Percentiles rank a stretch among this genome's conserved stretches.
Conservation (phyloP, 2,888 invertebrate genomes). For the Neoaliturus tenellus region DNA sequence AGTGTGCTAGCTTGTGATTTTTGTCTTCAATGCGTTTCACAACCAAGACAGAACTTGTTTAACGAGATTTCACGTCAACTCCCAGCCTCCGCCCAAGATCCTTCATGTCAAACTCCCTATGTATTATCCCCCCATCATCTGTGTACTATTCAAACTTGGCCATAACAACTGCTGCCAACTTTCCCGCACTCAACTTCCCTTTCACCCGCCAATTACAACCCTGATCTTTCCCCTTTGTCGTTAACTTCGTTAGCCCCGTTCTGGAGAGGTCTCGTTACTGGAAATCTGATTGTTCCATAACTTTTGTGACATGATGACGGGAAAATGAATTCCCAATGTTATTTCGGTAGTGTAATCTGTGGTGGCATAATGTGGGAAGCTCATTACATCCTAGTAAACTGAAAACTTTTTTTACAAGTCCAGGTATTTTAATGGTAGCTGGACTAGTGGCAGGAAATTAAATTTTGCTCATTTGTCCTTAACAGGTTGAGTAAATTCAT, state of each 20-base stretch:
- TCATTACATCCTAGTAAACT: neutral
- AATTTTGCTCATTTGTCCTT: too few species aligned
- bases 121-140: slow-evolving; percentile 12
- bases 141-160: slow-evolving; percentile 40
- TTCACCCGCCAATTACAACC: slow-evolving; percentile 43
- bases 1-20: too few species aligned
- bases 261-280: neutral
- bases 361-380: too few species aligned
- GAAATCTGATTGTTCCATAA: neutral
- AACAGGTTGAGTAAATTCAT: too few species aligned
- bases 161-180: slow-evolving; percentile 47
- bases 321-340: neutral
- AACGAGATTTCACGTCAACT: neutral
- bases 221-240: slow-evolving; percentile 24
- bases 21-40: too few species aligned
- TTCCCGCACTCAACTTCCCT: slow-evolving; percentile 17
- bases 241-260: neutral
- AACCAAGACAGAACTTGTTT: neutral
- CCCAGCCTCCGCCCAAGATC: neutral
- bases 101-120: slow-evolving; percentile 4
- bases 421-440: too few species aligned
- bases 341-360: too few species aligned
- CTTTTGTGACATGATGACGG: neutral
- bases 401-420: too few species aligned
- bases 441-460: too few species aligned